These are phyloP conservation scores for Redunca redunca DNA, from an alignment of 2,113 vertebrate species.

Conservation along the genomic window DNA sequence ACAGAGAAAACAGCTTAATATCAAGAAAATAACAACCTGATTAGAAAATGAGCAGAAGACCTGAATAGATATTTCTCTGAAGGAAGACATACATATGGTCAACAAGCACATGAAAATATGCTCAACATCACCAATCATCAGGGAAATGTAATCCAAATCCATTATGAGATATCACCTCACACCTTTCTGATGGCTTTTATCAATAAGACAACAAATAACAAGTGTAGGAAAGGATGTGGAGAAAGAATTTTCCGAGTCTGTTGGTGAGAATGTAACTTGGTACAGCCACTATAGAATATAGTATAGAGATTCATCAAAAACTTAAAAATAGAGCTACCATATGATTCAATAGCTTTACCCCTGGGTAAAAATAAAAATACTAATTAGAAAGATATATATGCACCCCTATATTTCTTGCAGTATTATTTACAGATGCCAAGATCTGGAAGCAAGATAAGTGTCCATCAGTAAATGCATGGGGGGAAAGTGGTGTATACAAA, in stretches of 20 bases:
- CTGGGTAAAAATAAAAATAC: neutral
- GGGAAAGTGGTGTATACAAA: neutral
- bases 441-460: neutral
- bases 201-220: neutral
- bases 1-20: neutral
- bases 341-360: neutral
- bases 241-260: neutral
- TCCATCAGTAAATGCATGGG: neutral
- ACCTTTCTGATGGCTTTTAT: neutral
- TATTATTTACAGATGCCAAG: neutral
- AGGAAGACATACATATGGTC: neutral
- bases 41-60: neutral
- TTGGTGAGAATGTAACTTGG: neutral
- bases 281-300: neutral
- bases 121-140: neutral
- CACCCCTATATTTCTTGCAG: neutral
- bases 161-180: neutral
- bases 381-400: neutral
- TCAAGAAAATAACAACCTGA: neutral
- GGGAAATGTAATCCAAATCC: neutral
- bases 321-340: neutral
- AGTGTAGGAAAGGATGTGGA: neutral
- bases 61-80: neutral
- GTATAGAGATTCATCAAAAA: neutral
- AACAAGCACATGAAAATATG: neutral